Evolutionary conservation across 1,140 invertebrate genomes (phyloP), one percentile per base, ranked within the genome.

Genomic region (Hirudo medicinalis): DNA sequence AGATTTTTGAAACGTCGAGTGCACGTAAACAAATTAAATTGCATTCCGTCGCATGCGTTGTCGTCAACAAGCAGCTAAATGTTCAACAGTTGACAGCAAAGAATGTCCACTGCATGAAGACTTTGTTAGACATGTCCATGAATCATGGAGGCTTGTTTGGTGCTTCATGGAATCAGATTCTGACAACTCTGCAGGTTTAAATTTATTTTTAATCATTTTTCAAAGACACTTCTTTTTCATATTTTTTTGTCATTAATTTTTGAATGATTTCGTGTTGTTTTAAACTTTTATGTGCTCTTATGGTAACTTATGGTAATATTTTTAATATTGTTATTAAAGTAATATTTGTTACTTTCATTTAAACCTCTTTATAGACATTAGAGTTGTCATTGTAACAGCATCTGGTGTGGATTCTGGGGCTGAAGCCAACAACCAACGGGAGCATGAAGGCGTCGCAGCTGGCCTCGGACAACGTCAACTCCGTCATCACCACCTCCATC

Each of bases 391-490:
- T 49, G 43, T 22, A 29, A 11, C 80, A 96, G 85, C 94, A 97
- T 83, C 85, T 98, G 73, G 92, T 94, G 0, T 98, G 94, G 94
- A 97, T 97, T 77, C 83, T 98, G n/a, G 94, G 93, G 0, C 80
- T 98, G 57, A 97, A 97, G 73, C 83, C 92, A 2, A 91, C 91
- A 0, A 90, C 91, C 0, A 92, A 92, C 19, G 92, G 92, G 20
- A 91, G 91, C 77, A 85, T 96, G 73, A 94, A 92, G 84, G 77
- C 79, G 17, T 76, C 78, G 74, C 85, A 89, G 0, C 90, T 82
- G 73, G 82, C 92, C 77, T 87, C 71, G 27, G 79, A 80, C 20
- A 74, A 78, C 43, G 74, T 89, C 0, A 92, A 91, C 81, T 90
- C 91, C n/a, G 90, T 95, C 72, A 89, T 96, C 76, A 96, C 93